Evolutionary conservation across 1,140 invertebrate genomes (phyloP), one percentile per base, ranked within the genome.

Genomic region (Homarus americanus): DNA sequence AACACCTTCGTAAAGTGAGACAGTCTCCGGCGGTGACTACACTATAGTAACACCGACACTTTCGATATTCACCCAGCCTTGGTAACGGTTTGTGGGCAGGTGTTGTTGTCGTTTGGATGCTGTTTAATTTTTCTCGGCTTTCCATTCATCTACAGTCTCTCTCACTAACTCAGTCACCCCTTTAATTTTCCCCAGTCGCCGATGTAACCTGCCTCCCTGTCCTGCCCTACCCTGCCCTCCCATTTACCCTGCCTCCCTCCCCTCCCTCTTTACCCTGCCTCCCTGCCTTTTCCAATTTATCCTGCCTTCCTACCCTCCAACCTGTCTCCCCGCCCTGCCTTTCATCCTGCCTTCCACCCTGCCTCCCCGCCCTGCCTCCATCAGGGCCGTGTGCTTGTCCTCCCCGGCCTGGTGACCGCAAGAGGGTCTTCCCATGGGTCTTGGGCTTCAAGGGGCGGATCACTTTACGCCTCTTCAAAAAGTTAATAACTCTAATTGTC

Each of bases 401-500:
- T 32, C 34, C 72, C 72, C 72, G 12, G 32, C 34, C 32, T n/a
- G 49, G 75, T 79, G 75, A 87, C 85, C 85, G 53, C 85, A 87
- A 40, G 58, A 79, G 85, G 85, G 76, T 79, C 85, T 80, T 87
- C 85, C 85, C 85, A 80, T 75, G 85, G 75, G 85, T 87, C 75
- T 87, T 41, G 28, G 75, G 32, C 85, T 80, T 78, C 85, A 78
- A 79, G 36, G 58, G 85, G 7, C 53, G 53, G 85, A 87, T 87
- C 85, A 87, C 76, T 87, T 87, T 87, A 87, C 85, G 75, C 17
- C 85, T 79, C 85, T 87, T 87, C 85, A 80, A 34, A 41, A 80
- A 87, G 75, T 66, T 87, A 87, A 69, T 87, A 87, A 87, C 75
- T 87, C 75, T 87, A 87, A 87, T 87, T 87, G 85, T 87, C 85